Evolutionary conservation across 2,888 invertebrate species (phyloP), one percentile per base, ranked within the genome.

Genomic region (Dyspetes luteomarginatus): DNA sequence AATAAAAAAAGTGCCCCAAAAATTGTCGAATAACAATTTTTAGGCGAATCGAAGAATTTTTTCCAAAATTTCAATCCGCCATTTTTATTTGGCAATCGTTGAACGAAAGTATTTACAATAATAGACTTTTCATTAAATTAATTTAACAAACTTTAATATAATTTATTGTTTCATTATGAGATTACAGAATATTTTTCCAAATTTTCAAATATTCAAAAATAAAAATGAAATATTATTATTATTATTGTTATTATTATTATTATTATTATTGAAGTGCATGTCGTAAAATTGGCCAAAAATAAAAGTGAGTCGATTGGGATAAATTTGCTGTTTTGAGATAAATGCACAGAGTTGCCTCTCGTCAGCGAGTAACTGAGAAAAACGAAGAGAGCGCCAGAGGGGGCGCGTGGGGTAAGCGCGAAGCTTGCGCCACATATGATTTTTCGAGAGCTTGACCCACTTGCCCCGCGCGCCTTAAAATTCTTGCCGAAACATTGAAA

Each of bases 381-480:
- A 22, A 55, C 2, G 36, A 12, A 36, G 9, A 12, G 36, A 12
- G 12, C 36, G 36, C n/a, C n/a, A n/a, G n/a, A n/a, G n/a, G 12
- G 36, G 36, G 36, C 36, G 36, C 30, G 43, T 41, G 2, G 43
- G 17, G 17, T 7, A 24, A 15, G 55, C 52, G 41, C 41, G n/a
- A 22, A 80, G 71, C 73, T 76, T 80, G 75, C 60, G 69, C 64
- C 67, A 80, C 30, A 19, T 15, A 50, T 36, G 28, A 45, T 71
- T 75, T 71, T 75, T 80, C 79, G 71, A 80, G 65, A n/a, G 71
- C 75, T 67, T 80, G 80, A 80, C 80, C 80, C 71, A 80, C 71
- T 80, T 80, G 56, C 22, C 45, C n/a, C 30, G 9, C 65, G 79
- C 9, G 45, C 52, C 50, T 50, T 48, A 48, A 71, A 71, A 71